These are phyloP conservation scores for Teleogryllus oceanicus DNA, from an alignment of 2,888 invertebrate genomes.

Conservation along the genomic window DNA sequence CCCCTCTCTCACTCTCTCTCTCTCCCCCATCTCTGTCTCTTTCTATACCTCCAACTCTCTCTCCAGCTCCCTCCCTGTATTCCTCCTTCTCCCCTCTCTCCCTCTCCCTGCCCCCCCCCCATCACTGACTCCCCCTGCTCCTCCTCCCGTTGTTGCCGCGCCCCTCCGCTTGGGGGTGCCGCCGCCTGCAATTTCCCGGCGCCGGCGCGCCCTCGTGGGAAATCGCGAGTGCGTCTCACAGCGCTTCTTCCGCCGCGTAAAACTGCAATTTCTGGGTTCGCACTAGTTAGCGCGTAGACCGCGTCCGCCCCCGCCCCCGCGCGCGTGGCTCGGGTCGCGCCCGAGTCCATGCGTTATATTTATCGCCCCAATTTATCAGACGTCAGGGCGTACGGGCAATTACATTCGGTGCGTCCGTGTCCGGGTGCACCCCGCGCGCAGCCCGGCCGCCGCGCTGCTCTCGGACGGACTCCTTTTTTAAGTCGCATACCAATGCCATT, in stretches of 20 bases:
- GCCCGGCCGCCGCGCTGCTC: not conserved
- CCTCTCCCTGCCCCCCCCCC: too few relatives aligned
- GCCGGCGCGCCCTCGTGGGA: not conserved
- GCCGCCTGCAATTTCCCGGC: too few relatives aligned
- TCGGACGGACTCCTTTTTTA: too few relatives aligned
- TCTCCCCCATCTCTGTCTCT: too few relatives aligned
- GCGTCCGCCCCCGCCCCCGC: not conserved
- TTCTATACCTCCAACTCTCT: too few relatives aligned
- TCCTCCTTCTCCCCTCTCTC: too few relatives aligned
- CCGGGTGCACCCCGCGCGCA: not conserved
- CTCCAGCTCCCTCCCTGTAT: too few relatives aligned
- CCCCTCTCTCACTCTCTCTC: too few relatives aligned
- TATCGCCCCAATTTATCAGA: slow-evolving; percentile 18
- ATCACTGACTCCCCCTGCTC: too few relatives aligned
- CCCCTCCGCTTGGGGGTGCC: not conserved
- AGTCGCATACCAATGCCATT: too few relatives aligned
- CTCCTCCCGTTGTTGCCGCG: not conserved
- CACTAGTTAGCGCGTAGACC: not conserved
- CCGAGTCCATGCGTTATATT: slow-evolving; percentile 5
- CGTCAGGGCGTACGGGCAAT: not conserved
- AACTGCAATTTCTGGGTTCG: not conserved
- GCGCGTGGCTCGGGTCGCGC: not conserved
- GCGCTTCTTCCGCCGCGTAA: not conserved
- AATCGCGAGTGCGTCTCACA: not conserved
- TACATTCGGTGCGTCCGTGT: too few relatives aligned